Base-by-base conservation (phyloP, 2,797 vertebrate species). In the Poeciliopsis turneri region DNA sequence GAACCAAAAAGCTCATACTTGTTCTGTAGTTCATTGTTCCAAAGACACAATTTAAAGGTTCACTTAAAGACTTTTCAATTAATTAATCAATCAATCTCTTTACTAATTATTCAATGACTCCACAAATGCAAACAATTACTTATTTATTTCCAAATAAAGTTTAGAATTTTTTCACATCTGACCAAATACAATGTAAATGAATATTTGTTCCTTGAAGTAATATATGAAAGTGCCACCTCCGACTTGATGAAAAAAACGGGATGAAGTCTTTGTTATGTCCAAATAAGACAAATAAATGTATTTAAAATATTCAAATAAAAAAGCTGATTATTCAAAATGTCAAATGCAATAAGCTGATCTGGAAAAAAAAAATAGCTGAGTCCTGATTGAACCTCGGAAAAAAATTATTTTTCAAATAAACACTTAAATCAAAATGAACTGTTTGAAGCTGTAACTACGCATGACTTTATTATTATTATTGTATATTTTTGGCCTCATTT, bases 1-100 rank as follows among this genome's bases (percentile, higher is more conserved):
- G 85, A 89, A 86, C 75, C 88, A 85, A 12, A 45, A 45, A 45
- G 89, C 83, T 90, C 90, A 88, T 78, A 71, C 66, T 71, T 91
- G 84, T 89, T 93, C 89, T n/a, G 92, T 92, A 94, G 93, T 87
- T 15, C 84, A 71, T 90, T 87, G 90, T 57, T 28, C 28, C 28
- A 33, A 30, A 64, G 59, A 64, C 57, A 15, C 13, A 8, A 66
- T 20, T 23, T 66, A 66, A 20, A 66, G 8, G 33, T 23, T 1
- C 61, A 66, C 1, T 1, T 20, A 20, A 39, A 20, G 18, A 36
- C 1, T 10, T 20, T 66, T 39, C 6, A 59, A 15, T 20, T 23
- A 18, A 66, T 66, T 23, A 41, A 41, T 41, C 39, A 41, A 41
- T 41, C 39, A 20, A 66, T 39, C 3, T 39, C 1, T 66, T 10